Percentiles rank a stretch among this genome's conserved stretches.
phyloP scores from a whole-genome alignment of 2,888 invertebrate species.

The Plutella xylostella region DNA sequence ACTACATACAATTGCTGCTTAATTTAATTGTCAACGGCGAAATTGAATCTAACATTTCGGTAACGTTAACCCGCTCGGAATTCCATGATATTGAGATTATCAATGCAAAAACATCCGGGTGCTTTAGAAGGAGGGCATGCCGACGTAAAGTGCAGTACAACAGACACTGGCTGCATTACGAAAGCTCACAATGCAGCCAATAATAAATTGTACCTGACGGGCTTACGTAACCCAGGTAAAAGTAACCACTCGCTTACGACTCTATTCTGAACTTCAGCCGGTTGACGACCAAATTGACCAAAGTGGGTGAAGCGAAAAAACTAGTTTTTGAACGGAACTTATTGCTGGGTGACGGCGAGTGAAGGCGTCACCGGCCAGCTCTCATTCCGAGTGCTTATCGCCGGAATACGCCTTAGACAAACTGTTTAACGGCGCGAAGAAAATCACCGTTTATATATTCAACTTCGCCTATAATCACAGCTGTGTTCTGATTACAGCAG shows the following conservation, averaged over 20 bases:
- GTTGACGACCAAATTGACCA: not conserved
- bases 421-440: no score
- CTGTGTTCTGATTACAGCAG: no score
- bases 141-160: conserved; percentile 34
- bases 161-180: conserved; percentile 54
- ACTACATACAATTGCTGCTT: not conserved
- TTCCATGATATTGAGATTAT: not conserved
- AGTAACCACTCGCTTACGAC: conserved; percentile 52
- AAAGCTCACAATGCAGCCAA: conserved; percentile 57
- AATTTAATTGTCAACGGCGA: no score
- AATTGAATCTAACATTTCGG: no score
- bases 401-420: no score
- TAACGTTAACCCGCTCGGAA: no score
- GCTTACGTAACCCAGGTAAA: conserved; percentile 61
- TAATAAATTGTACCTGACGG: conserved; percentile 60
- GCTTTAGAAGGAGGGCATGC: conserved; percentile 28
- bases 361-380: not conserved
- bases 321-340: not conserved
- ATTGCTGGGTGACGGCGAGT: not conserved
- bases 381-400: not conserved
- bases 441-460: no score
- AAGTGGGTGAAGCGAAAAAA: not conserved
- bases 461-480: no score
- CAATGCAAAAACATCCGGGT: conserved; percentile 29
- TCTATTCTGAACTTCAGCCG: conserved; percentile 52